These are phyloP conservation scores for Anadara kagoshimensis DNA, from an alignment of 1,140 invertebrate species.

Conservation along the genomic window DNA sequence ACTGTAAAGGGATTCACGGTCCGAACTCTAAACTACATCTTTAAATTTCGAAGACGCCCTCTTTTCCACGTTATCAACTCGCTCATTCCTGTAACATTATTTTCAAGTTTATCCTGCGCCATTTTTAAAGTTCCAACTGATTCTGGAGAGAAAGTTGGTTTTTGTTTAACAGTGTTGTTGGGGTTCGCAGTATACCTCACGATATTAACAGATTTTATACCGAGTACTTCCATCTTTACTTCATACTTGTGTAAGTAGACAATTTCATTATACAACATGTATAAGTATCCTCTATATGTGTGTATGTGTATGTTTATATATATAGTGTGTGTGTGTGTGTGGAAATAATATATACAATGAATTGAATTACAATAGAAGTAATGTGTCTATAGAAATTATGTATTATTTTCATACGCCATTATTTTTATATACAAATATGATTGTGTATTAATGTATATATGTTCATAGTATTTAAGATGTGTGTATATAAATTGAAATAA, in stretches of 20 bases:
- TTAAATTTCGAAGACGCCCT: constrained; percentile 13
- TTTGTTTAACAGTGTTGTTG: constrained; percentile 29
- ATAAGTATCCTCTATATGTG: too few species aligned
- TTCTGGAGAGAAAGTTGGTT: constrained; percentile 38
- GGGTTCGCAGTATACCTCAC: constrained; percentile 34
- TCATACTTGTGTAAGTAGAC: constrained; percentile 19
- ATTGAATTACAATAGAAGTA: too few species aligned
- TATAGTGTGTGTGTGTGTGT: background rate
- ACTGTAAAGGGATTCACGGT: background rate
- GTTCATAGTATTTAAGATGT: too few species aligned
- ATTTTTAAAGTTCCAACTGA: constrained; percentile 35
- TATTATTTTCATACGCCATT: too few species aligned
- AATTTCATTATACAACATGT: too few species aligned
- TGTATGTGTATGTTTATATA: too few species aligned
- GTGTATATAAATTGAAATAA: too few species aligned
- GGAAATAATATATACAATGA: too few species aligned
- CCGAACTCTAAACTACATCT: constrained; percentile 5
- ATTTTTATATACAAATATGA: too few species aligned
- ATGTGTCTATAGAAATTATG: too few species aligned
- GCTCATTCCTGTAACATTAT: constrained; percentile 24
- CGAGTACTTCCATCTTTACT: constrained; percentile 23
- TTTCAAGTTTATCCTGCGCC: constrained; percentile 25
- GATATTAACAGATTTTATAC: constrained; percentile 25
- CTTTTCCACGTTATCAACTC: constrained; percentile 29
- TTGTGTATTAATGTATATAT: too few species aligned